These are phyloP conservation scores for Trachelipus rathkii DNA, from an alignment of 1,140 invertebrate genomes.

Conservation along the genomic window DNA sequence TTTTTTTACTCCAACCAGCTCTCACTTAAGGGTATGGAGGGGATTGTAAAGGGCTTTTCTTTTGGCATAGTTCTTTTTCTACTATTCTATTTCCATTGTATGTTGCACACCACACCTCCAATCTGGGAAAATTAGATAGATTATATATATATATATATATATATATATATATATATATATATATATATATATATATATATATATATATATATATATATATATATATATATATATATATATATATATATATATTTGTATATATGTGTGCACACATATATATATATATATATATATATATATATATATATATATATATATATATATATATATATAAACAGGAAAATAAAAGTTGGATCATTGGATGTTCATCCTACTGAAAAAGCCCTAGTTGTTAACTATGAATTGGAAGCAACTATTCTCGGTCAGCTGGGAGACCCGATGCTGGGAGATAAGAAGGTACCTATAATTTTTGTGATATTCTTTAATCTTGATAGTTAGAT, in stretches of 20 bases:
- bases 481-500: too few relatives aligned
- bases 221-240: slow-evolving; percentile 11
- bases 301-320: not conserved
- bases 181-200: slow-evolving; percentile 13
- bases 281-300: not conserved
- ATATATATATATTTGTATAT: slow-evolving; percentile 3
- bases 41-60: too few relatives aligned
- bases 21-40: too few relatives aligned
- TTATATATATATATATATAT: not conserved
- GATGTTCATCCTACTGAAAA: slow-evolving; percentile 88
- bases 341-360: slow-evolving; percentile 73
- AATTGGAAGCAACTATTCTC: slow-evolving; percentile 75
- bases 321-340: slow-evolving; percentile 48
- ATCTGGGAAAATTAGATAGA: too few relatives aligned
- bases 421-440: slow-evolving; percentile 77
- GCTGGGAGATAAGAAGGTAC: slow-evolving; percentile 75
- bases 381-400: slow-evolving; percentile 84
- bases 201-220: slow-evolving; percentile 11
- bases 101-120: too few relatives aligned
- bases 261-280: not conserved
- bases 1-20: too few relatives aligned
- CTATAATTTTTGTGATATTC: too few relatives aligned
- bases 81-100: too few relatives aligned
- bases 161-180: slow-evolving; percentile 11
- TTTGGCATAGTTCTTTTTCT: too few relatives aligned